Conservation (phyloP, 2,113 vertebrate genomes). For the Spilogale gracilis region DNA sequence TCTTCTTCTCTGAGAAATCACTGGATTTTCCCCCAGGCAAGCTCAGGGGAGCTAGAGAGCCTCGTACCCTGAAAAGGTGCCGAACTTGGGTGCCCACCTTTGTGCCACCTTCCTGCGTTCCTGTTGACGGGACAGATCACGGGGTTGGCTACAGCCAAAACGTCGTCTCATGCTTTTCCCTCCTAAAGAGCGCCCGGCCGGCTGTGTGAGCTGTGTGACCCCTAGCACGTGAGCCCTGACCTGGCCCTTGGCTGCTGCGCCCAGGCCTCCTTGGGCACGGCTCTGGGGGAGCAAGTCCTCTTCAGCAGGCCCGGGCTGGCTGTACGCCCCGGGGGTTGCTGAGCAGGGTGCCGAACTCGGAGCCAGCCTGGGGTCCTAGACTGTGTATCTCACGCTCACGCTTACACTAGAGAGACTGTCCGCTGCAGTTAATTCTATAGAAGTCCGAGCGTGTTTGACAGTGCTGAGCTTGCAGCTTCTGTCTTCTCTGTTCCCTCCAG, state of each 20-base stretch:
- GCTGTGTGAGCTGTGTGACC: too few relatives aligned
- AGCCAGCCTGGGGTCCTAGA: background rate
- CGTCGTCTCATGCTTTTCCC: fast-evolving
- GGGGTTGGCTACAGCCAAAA: background rate
- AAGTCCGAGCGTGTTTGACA: background rate
- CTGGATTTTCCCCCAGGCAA: fast-evolving
- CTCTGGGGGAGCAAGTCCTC: slow-evolving; percentile 87
- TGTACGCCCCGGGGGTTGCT: background rate
- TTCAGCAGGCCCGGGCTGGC: background rate
- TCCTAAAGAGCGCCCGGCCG: background rate
- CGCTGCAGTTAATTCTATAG: too few relatives aligned
- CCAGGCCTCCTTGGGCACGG: slow-evolving; percentile 80
- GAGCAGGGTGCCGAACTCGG: background rate
- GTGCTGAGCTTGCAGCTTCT: background rate
- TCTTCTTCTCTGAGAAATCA: background rate
- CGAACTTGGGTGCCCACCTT: background rate
- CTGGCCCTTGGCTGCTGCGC: too few relatives aligned
- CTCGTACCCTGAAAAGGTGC: background rate
- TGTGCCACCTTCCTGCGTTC: background rate
- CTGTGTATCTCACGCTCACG: fast-evolving
- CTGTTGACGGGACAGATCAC: background rate
- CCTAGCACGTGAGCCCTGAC: too few relatives aligned
- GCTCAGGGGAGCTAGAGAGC: background rate
- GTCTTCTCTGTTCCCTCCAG: slow-evolving; percentile 85
- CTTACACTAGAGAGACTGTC: fast-evolving